phyloP scores from a whole-genome alignment of 2,113 vertebrate species.

The Cranoglanis bouderius region DNA sequence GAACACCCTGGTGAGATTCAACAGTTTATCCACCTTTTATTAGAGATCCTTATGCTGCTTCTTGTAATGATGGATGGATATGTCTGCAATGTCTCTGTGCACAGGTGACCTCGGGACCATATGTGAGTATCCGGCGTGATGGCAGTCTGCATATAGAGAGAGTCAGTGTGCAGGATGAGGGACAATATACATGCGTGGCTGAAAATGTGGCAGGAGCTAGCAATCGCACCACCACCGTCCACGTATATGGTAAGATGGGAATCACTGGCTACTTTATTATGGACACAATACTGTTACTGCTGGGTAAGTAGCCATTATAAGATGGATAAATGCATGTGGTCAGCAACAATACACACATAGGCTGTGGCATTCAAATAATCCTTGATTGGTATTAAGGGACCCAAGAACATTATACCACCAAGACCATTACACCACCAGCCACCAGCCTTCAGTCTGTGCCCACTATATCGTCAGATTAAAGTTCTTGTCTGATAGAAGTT shows the following conservation, averaged over 20 bases:
- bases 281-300: not conserved
- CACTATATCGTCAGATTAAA: not conserved
- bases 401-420: not conserved
- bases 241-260: constrained; percentile 79
- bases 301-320: not conserved
- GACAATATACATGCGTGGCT: constrained; percentile 88
- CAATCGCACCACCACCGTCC: constrained; percentile 83
- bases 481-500: not conserved
- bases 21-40: not conserved
- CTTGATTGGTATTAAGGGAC: not conserved
- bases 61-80: not conserved
- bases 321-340: not conserved
- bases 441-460: not conserved
- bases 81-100: not conserved
- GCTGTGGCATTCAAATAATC: not conserved
- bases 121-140: constrained; percentile 82
- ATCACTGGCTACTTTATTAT: not conserved
- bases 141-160: constrained; percentile 93
- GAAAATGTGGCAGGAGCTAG: constrained; percentile 82
- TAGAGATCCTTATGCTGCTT: not conserved
- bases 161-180: constrained; percentile 81
- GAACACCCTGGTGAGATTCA: constrained; percentile 78
- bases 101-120: constrained; percentile 85
- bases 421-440: not conserved
- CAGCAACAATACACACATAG: not conserved